Percentiles rank a stretch among this genome's conserved stretches.
Conservation (phyloP, 2,113 vertebrate genomes). For the Protomyctophum bolini region DNA sequence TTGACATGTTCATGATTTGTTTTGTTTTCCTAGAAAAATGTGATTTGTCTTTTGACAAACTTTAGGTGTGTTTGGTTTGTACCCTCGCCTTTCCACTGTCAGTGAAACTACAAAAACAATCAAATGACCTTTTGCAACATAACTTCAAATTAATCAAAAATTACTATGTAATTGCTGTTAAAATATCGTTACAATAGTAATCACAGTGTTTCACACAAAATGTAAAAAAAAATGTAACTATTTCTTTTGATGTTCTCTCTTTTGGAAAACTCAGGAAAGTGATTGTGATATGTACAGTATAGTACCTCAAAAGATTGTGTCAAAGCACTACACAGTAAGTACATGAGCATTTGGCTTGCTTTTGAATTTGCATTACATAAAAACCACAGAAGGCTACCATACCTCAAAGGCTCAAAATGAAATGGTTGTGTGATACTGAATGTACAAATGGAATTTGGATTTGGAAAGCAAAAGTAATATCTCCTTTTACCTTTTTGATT, state of each 20-base stretch:
- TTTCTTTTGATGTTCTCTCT: constrained; percentile 54
- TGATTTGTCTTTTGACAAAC: constrained; percentile 26
- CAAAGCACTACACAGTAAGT: constrained; percentile 90
- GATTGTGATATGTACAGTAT: constrained; percentile 96
- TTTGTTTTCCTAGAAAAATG: constrained; percentile 6
- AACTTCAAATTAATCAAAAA: constrained; percentile 46
- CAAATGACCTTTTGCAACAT: constrained; percentile 34
- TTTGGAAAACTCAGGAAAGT: constrained; percentile 93
- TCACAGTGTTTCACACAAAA: constrained; percentile 86
- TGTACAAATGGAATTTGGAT: constrained; percentile 89
- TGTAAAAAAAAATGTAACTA: constrained; percentile 79
- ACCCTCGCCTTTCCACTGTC: constrained; percentile 26
- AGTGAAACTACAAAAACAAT: constrained; percentile 20
- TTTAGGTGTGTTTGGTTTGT: constrained; percentile 39
- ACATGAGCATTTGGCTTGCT: constrained; percentile 89
- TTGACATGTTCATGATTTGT: constrained; percentile 13
- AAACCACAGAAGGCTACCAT: constrained; percentile 84
- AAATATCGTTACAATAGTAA: constrained; percentile 46
- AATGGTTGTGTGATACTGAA: constrained; percentile 91
- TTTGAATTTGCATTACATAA: constrained; percentile 89
- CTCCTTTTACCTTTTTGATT: constrained; percentile 47
- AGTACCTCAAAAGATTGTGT: constrained; percentile 98
- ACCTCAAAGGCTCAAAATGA: constrained; percentile 90
- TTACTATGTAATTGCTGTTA: constrained; percentile 53
- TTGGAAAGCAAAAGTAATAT: constrained; percentile 75